Base-by-base conservation (phyloP, 2,888 invertebrate species). In the Dolichomitus sp. region DNA sequence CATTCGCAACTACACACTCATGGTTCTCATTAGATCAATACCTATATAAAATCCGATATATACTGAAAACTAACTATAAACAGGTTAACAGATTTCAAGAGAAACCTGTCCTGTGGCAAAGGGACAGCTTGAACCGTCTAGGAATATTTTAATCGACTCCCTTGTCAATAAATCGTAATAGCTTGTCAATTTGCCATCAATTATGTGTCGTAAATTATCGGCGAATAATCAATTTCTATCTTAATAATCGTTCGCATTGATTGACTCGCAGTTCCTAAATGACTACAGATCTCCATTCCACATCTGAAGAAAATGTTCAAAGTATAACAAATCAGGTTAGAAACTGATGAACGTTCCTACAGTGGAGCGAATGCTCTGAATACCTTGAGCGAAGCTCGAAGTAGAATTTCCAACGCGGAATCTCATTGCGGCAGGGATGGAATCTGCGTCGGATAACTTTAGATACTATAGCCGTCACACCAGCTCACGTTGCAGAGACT, bases 391-490 rank as follows among this genome's bases (percentile, higher is more conserved):
- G 3, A 2, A 69, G 52, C 12, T n/a, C 17, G 66, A n/a, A 50
- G 30, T 14, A 59, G 45, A 45, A 59, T 72, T 72, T 72, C 57
- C 70, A 30, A 45, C 30, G 4, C 17, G 70, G 45, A 57, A 27
- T 59, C 40, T 72, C 54, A 57, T 59, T 45, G n/a, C 30, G 54
- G 45, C 14, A 27, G 42, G 30, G 42, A 30, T 45, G 30, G 40
- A 19, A 40, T 63, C 40, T 19, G 11, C 40, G 11, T 63, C 14
- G 33, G 57, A 59, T 59, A 59, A 59, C 33, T 59, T 33, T 30
- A 30, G 19, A 19, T 63, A 17, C n/a, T 11, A 17, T 40, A 9
- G 23, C 19, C 40, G 23, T 19, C 19, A 14, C 23, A 37, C 37
- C 33, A 7, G 33, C 57, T n/a, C 9, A 4, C 27, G 1, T 17